Conservation (phyloP, 1,140 invertebrate species). For the Drosophila navojoa region DNA sequence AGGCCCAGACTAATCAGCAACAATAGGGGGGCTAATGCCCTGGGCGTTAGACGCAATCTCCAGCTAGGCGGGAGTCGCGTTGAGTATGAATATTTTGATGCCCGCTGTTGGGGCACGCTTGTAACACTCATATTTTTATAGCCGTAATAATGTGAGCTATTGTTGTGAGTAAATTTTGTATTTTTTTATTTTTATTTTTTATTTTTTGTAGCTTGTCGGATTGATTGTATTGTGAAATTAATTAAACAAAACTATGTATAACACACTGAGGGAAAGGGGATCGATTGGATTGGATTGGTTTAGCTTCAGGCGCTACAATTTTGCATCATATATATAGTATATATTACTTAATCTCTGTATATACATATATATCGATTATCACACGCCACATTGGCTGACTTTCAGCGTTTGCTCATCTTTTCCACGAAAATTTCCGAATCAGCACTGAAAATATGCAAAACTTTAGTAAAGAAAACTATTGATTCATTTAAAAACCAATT, state of each 20-base stretch:
- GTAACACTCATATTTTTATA: slow-evolving; percentile 77
- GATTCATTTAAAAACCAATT: slow-evolving; percentile 9
- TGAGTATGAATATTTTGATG: slow-evolving; percentile 47
- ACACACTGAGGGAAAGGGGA: slow-evolving; percentile 33
- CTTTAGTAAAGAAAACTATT: slow-evolving; percentile 10
- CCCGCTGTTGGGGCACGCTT: slow-evolving; percentile 68
- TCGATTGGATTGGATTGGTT: slow-evolving; percentile 6
- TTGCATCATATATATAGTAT: slow-evolving; percentile 52
- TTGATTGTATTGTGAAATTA: slow-evolving; percentile 69
- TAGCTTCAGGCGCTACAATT: slow-evolving; percentile 48
- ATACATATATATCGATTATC: slow-evolving; percentile 36
- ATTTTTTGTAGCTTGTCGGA: slow-evolving; percentile 30
- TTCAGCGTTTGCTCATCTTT: slow-evolving; percentile 54
- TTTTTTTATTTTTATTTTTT: too few species aligned
- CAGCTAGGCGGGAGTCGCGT: slow-evolving; percentile 27
- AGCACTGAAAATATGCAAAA: slow-evolving; percentile 32
- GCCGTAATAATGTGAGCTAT: slow-evolving; percentile 53
- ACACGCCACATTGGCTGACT: slow-evolving; percentile 45
- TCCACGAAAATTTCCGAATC: slow-evolving; percentile 22
- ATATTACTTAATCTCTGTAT: slow-evolving; percentile 1
- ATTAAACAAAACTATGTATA: slow-evolving; percentile 64
- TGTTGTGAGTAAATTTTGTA: slow-evolving; percentile 40
- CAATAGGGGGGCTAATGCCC: slow-evolving; percentile 47
- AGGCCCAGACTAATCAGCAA: slow-evolving; percentile 68
- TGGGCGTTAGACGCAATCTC: slow-evolving; percentile 31